These are phyloP conservation scores for Puntigrus tetrazona DNA, from an alignment of 2,113 vertebrate genomes.

Conservation along the genomic window DNA sequence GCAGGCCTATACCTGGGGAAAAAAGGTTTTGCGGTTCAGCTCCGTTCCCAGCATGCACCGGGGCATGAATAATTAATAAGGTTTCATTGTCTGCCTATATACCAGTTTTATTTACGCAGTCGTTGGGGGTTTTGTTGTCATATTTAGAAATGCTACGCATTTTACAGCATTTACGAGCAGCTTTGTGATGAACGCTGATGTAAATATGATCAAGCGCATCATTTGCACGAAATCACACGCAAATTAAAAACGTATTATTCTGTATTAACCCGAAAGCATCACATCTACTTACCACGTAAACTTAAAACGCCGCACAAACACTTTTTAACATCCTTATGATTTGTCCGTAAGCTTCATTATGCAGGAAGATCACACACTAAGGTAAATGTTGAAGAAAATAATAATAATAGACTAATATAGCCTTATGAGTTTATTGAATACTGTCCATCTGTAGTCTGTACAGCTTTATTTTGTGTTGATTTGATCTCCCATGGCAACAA, in stretches of 20 bases:
- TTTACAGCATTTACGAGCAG: neutral
- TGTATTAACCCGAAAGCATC: too few relatives aligned
- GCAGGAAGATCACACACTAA: neutral
- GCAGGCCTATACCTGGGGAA: neutral
- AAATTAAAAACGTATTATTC: too few relatives aligned
- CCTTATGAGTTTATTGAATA: constrained; percentile 8
- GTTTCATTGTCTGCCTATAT: neutral
- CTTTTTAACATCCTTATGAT: neutral
- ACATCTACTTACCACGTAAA: neutral
- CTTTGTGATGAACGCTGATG: neutral
- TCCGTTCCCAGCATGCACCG: neutral
- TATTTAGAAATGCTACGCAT: neutral
- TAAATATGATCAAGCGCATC: neutral
- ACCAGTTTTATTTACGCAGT: constrained; percentile 12
- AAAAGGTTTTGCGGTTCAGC: neutral
- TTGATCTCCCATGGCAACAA: constrained; percentile 13
- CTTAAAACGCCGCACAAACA: neutral
- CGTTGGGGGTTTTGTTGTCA: neutral
- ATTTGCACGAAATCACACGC: too few relatives aligned
- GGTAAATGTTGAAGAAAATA: neutral
- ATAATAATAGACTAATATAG: neutral
- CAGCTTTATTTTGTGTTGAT: neutral
- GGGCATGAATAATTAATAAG: neutral
- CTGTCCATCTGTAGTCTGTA: neutral
- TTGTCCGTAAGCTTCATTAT: neutral